Evolutionary conservation across 2,113 vertebrate species (phyloP).

Genomic region (Aspidoscelis tigris): DNA sequence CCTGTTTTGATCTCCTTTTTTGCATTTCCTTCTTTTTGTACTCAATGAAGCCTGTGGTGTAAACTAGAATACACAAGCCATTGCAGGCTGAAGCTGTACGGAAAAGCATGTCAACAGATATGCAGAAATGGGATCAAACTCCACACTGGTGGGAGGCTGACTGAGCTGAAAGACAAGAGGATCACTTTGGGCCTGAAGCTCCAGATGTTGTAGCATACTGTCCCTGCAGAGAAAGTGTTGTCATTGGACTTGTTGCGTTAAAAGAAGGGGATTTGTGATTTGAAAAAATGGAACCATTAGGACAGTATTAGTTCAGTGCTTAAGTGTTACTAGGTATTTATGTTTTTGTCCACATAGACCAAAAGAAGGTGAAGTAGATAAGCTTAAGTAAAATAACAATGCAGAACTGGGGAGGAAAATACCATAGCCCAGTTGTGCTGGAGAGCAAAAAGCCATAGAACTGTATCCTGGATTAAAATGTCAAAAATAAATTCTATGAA

Average conservation of each 20-base stretch:
- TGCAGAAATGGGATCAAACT: constrained; percentile 29
- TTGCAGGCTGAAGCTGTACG: constrained; percentile 64
- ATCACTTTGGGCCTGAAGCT: neutral
- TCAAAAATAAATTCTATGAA: constrained; percentile 16
- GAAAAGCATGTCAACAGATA: constrained; percentile 12
- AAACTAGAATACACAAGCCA: constrained; percentile 65
- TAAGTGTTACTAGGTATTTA: neutral
- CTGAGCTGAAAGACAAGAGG: neutral
- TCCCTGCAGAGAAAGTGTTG: neutral
- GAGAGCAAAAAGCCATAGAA: neutral
- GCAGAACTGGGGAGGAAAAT: neutral
- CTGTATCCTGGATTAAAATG: neutral
- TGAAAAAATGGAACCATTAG: neutral
- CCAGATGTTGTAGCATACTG: neutral
- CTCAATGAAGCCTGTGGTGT: constrained; percentile 74
- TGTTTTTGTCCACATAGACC: neutral
- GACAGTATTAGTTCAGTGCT: neutral
- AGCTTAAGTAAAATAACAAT: neutral
- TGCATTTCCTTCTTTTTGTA: constrained; percentile 25
- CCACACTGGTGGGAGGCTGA: neutral
- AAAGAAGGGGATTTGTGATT: neutral
- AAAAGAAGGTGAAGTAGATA: neutral
- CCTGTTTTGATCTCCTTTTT: constrained; percentile 32
- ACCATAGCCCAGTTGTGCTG: neutral
- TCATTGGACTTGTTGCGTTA: neutral